Base-by-base conservation (phyloP, 2,113 vertebrate genomes). In the Cyprinus carpio region DNA sequence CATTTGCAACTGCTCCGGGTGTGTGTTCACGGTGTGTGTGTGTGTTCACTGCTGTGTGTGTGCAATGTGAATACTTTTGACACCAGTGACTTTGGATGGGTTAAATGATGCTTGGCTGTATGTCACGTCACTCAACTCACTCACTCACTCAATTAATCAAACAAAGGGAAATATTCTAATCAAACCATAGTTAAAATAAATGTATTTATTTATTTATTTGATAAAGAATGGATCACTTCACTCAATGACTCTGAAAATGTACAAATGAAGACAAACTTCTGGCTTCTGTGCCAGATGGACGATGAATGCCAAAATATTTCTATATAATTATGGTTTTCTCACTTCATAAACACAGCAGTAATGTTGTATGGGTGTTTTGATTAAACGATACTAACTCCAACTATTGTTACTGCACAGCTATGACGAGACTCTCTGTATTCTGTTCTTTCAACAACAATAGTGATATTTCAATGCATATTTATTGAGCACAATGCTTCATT, bases 311-410 rank as follows among this genome's bases (percentile, higher is more conserved):
- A 54, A 67, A 65, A 58, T 75, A 37, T 75, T 75, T 81, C 69
- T 43, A 69, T 83, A 58, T 88, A 84, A 86, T 88, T 86, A 84
- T 82, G 56, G 23, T 71, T 78, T 58, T n/a, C 13, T 40, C 75
- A 81, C 46, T 65, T 81, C 46, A 81, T 86, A 84, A 88, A 81
- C 58, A 46, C 72, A 69, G 65, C 84, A 84, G 77, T 72, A 82
- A 85, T 78, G 77, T 56, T 85, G 72, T 43, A 81, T 84, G 75
- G 75, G 25, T 71, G 78, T 62, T 69, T 86, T 81, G 69, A 86
- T 84, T 86, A 86, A 86, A 86, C 56, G 43, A 80, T 75, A 85
- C 79, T 43, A 58, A 60, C 76, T 86, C 20, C 10, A 46, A 15
- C 77, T 43, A 64, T 43, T 80, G 77, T 77, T 23, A 56, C 16